phyloP scores from a whole-genome alignment of 2,797 vertebrate species.

The Anableps anableps region DNA sequence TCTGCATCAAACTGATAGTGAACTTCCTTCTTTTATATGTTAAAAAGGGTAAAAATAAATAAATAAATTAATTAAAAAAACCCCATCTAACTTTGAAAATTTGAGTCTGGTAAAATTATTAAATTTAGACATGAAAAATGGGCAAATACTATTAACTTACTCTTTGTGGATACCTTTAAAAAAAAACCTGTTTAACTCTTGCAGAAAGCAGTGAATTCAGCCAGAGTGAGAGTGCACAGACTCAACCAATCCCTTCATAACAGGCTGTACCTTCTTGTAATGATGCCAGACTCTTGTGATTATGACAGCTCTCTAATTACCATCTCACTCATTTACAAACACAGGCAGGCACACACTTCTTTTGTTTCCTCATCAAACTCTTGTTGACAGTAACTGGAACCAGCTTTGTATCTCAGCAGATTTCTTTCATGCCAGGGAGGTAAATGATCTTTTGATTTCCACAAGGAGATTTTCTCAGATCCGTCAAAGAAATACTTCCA shows the following conservation, averaged over 20 bases:
- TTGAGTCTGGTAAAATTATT: not conserved
- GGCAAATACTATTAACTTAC: too few relatives aligned
- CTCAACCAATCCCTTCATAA: not conserved
- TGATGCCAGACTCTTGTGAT: not conserved
- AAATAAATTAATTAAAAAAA: too few relatives aligned
- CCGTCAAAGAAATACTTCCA: slow-evolving; percentile 5
- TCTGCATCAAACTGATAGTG: not conserved
- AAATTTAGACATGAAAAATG: not conserved
- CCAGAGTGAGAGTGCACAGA: not conserved
- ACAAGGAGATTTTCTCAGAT: slow-evolving; percentile 10
- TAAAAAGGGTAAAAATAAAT: not conserved
- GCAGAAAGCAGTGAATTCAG: not conserved
- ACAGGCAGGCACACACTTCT: not conserved
- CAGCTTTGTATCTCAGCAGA: slow-evolving; percentile 5
- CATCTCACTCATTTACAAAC: not conserved
- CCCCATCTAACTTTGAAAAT: not conserved
- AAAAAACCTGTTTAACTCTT: not conserved
- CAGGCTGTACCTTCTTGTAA: not conserved
- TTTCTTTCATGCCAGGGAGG: slow-evolving; percentile 15
- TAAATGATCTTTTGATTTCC: slow-evolving; percentile 27
- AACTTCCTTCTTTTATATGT: not conserved
- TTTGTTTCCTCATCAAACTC: slow-evolving; percentile 13
- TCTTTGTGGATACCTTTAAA: not conserved
- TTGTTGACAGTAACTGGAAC: slow-evolving; percentile 9
- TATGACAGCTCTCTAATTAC: slow-evolving; percentile 5